phyloP scores from a whole-genome alignment of 2,113 vertebrate genomes.

The Heterotilapia buettikoferi region DNA sequence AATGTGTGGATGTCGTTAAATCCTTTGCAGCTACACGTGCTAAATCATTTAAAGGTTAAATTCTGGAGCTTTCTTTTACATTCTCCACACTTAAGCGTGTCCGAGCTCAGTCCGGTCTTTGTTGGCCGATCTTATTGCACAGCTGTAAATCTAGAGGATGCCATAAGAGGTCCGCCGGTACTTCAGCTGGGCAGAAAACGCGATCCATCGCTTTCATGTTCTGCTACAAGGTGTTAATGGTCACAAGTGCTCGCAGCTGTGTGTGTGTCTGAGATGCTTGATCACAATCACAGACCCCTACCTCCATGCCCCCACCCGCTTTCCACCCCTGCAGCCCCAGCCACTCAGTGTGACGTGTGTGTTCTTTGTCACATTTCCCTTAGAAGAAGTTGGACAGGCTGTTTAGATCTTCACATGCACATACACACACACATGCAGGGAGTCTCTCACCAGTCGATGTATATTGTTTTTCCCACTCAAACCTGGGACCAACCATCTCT shows the following conservation, averaged over 20 bases:
- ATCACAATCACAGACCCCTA: slow-evolving; percentile 38
- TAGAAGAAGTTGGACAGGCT: slow-evolving; percentile 10
- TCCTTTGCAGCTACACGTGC: slow-evolving; percentile 30
- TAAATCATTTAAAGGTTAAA: slow-evolving; percentile 34
- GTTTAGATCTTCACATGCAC: not conserved
- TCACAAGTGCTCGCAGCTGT: slow-evolving; percentile 69
- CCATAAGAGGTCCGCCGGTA: not conserved
- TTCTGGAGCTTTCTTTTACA: slow-evolving; percentile 29
- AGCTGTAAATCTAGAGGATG: slow-evolving; percentile 45
- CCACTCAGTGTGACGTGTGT: not conserved
- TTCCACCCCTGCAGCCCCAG: not conserved
- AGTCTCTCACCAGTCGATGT: not conserved
- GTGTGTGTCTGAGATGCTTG: slow-evolving; percentile 58
- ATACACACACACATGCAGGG: not conserved
- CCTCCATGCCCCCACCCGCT: not conserved
- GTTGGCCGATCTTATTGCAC: slow-evolving; percentile 49
- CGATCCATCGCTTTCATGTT: slow-evolving; percentile 60
- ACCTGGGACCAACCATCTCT: not conserved
- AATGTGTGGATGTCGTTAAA: slow-evolving; percentile 26
- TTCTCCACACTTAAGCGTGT: slow-evolving; percentile 47
- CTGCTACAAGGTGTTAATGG: slow-evolving; percentile 66
- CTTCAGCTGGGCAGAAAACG: slow-evolving; percentile 34
- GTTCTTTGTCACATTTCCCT: slow-evolving; percentile 38
- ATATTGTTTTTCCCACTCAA: not conserved
- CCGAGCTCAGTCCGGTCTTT: slow-evolving; percentile 24